These are phyloP conservation scores for Drosophila orena DNA, from an alignment of 1,140 invertebrate species.

Conservation along the genomic window DNA sequence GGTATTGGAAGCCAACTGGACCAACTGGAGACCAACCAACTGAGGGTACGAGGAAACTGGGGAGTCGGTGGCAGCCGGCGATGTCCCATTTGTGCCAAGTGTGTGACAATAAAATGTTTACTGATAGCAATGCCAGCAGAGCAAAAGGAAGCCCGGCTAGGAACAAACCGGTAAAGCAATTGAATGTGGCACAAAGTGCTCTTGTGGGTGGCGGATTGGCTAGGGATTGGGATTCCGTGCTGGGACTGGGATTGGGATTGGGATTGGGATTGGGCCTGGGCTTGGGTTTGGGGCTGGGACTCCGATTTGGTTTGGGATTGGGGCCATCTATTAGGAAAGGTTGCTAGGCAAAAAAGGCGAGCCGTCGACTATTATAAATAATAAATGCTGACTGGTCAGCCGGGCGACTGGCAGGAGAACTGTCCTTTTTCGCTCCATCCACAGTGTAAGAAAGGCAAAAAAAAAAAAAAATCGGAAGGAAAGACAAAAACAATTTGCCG, in stretches of 20 bases:
- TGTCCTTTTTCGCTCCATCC: slow-evolving; percentile 21
- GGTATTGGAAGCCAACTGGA: no score
- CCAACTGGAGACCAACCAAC: neutral
- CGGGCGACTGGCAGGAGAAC: slow-evolving; percentile 2
- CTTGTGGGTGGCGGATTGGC: slow-evolving; percentile 42
- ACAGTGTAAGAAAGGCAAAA: slow-evolving; percentile 22
- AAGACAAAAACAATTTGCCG: slow-evolving; percentile 78
- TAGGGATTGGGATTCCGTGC: slow-evolving; percentile 22
- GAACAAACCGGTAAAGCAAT: slow-evolving; percentile 64
- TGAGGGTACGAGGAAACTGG: slow-evolving; percentile 17
- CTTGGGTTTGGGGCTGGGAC: slow-evolving; percentile 6
- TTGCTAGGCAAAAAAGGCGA: slow-evolving; percentile 74
- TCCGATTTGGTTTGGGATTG: slow-evolving; percentile 2
- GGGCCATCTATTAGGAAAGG: slow-evolving; percentile 80
- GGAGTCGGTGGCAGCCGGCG: slow-evolving; percentile 35
- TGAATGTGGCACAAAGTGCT: slow-evolving; percentile 79
- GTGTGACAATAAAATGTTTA: slow-evolving; percentile 84
- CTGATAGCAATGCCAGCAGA: slow-evolving; percentile 66
- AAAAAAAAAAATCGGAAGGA: slow-evolving; percentile 37
- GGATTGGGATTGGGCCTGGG: no score
- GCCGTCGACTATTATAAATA: slow-evolving; percentile 80
- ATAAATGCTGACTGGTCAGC: slow-evolving; percentile 82
- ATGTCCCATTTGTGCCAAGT: slow-evolving; percentile 79
- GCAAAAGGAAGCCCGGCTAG: slow-evolving; percentile 14
- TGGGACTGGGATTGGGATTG: no score